Conservation (phyloP, 2,888 invertebrate genomes). For the Cactoblastis cactorum region DNA sequence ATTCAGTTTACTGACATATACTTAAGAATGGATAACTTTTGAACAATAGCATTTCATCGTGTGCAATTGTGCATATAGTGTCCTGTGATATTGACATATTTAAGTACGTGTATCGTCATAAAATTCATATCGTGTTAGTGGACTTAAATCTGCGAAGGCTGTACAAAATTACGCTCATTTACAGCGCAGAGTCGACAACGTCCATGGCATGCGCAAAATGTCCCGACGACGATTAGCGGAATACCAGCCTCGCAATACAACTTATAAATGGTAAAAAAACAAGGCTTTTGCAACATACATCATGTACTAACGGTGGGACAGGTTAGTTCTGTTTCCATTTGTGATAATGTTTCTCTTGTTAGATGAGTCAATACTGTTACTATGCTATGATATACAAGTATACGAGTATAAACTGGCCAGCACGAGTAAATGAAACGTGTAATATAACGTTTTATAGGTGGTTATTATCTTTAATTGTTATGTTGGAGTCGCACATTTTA, state of each 20-base stretch:
- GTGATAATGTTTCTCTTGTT: constrained; percentile 28
- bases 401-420: too few relatives aligned
- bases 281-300: constrained; percentile 50
- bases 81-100: too few relatives aligned
- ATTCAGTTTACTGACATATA: too few relatives aligned
- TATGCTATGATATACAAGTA: too few relatives aligned
- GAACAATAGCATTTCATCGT: too few relatives aligned
- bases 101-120: background rate
- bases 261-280: constrained; percentile 69
- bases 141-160: constrained; percentile 38
- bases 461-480: constrained; percentile 8
- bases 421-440: background rate
- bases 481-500: constrained; percentile 4
- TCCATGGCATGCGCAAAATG: constrained; percentile 65
- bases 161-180: constrained; percentile 71
- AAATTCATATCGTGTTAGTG: constrained; percentile 26
- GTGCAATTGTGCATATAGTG: too few relatives aligned
- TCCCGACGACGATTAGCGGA: constrained; percentile 70
- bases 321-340: constrained; percentile 57
- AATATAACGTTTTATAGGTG: constrained; percentile 4
- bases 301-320: constrained; percentile 39
- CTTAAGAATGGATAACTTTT: too few relatives aligned
- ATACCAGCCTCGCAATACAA: constrained; percentile 70
- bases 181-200: constrained; percentile 46
- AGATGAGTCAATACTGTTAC: constrained; percentile 10